Conservation (phyloP, 2,888 invertebrate genomes). For the Aphidoletes aphidimyza region DNA sequence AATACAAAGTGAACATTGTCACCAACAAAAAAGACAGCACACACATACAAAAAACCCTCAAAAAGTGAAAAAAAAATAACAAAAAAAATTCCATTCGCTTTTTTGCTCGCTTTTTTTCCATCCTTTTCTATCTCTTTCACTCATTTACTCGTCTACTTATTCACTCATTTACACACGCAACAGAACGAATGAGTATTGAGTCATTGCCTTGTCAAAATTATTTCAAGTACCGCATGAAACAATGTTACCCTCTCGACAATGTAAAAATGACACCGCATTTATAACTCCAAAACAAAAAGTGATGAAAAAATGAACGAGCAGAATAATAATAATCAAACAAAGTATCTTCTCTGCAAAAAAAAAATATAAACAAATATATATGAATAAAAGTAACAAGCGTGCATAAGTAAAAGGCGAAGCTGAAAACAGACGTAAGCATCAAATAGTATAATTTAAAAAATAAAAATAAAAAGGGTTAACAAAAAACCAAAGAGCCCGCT, state of each 20-base stretch:
- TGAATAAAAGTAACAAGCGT: conserved; percentile 25
- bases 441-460: conserved; percentile 6
- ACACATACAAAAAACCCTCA: too few relatives aligned
- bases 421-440: background rate
- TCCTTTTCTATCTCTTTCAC: background rate
- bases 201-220: background rate
- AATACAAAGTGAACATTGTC: conserved; percentile 2
- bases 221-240: background rate
- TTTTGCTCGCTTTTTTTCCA: background rate
- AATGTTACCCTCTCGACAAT: background rate
- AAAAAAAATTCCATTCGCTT: background rate
- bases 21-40: background rate
- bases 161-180: background rate
- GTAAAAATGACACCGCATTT: conserved; percentile 5
- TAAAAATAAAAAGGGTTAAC: too few relatives aligned
- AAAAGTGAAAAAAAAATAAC: background rate
- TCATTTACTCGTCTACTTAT: background rate
- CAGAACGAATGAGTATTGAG: background rate
- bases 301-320: conserved; percentile 5
- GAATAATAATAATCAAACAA: conserved; percentile 49
- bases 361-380: background rate
- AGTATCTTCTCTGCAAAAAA: background rate
- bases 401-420: background rate
- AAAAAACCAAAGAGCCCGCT: too few relatives aligned
- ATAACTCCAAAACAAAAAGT: conserved; percentile 24